Percentiles rank a stretch among this genome's conserved stretches.
Evolutionary conservation across 2,113 vertebrate genomes (phyloP).

Genomic region (Siniperca chuatsi): DNA sequence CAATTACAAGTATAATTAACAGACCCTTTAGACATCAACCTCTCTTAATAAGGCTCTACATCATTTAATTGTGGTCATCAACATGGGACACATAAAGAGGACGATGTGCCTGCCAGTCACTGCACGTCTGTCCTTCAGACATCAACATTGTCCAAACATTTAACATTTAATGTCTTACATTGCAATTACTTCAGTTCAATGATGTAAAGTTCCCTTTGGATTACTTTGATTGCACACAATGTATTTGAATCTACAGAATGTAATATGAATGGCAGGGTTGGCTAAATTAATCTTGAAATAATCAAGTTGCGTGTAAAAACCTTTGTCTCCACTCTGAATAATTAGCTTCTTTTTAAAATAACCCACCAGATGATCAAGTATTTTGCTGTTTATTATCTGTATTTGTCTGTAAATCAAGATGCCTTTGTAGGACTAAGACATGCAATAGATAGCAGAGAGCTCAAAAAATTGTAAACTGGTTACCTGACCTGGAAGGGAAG

Average conservation of each 20-base stretch:
- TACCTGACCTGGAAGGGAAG: neutral
- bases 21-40: neutral
- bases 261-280: neutral
- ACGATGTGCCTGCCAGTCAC: neutral
- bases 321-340: neutral
- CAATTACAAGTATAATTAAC: slow-evolving; percentile 36
- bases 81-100: neutral
- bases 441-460: neutral
- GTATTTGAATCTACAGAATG: neutral
- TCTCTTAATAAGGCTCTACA: slow-evolving; percentile 14
- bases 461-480: neutral
- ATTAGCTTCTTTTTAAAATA: neutral
- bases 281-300: neutral
- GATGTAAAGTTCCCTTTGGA: neutral
- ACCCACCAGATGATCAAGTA: neutral
- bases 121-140: slow-evolving; percentile 8
- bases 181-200: neutral
- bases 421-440: neutral
- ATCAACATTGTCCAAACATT: slow-evolving; percentile 18
- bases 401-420: neutral
- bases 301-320: neutral
- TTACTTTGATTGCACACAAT: neutral
- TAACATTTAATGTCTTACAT: neutral
- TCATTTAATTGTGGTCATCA: slow-evolving; percentile 20
- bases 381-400: neutral